Evolutionary conservation across 2,113 vertebrate genomes (phyloP), one percentile per base, ranked within the genome.

Genomic region (Lophius piscatorius): DNA sequence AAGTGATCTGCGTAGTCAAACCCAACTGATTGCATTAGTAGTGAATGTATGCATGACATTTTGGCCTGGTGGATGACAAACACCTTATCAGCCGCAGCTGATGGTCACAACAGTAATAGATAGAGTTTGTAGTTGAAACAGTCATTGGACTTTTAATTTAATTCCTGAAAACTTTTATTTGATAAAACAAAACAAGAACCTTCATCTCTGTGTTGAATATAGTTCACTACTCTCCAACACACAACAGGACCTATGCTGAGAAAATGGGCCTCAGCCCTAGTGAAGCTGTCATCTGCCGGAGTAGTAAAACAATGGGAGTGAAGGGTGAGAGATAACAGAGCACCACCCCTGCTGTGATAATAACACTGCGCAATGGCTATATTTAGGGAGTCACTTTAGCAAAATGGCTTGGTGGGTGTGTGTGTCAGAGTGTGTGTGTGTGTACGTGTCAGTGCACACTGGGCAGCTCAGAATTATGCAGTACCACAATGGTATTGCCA

Each of bases 291-390:
- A 79, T 80, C 76, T 77, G 47, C 61, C 64, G 51, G 42, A 70
- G 70, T 74, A 83, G 78, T 80, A 69, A 82, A 89, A 86, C 85
- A 89, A 89, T 83, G 48, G 70, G 50, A 83, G 77, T 73, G 85
- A 76, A 83, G 85, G 78, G 71, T 77, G 82, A 86, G 73, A 78
- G 85, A 86, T 86, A 85, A 82, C 78, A 78, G 74, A 75, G 76
- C 76, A 61, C 64, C 52, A 26, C 69, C 75, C 77, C 74, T 80
- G 73, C 80, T 77, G 82, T 69, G 82, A 82, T 85, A 85, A 86
- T 78, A 80, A 88, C 81, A 74, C 69, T 42, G 74, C 61, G 45
- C 48, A 11, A 20, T 36, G 40, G 70, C 78, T 86, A 86, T 79
- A 85, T 85, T 87, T 84, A 89, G 78, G 72, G 40, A 6, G 41